phyloP scores from a whole-genome alignment of 2,797 vertebrate species.

The Psittacula derbiana region DNA sequence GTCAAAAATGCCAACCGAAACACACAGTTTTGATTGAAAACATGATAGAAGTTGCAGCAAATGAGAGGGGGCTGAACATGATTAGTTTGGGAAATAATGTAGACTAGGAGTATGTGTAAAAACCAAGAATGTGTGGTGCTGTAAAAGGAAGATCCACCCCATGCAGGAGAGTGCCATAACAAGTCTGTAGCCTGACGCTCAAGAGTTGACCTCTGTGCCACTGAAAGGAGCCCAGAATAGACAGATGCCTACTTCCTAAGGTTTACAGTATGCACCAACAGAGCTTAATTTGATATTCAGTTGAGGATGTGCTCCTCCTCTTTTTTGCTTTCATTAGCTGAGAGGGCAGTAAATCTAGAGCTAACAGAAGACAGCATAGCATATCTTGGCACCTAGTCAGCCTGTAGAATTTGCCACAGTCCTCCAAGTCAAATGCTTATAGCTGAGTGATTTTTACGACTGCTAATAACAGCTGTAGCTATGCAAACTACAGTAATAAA shows the following conservation, averaged over 20 bases:
- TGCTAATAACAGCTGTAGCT: conserved; percentile 71
- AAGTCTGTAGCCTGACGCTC: background rate
- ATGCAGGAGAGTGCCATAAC: background rate
- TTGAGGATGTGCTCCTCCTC: background rate
- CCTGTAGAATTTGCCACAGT: conserved; percentile 34
- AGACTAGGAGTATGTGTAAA: background rate
- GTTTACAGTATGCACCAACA: background rate
- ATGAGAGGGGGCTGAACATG: background rate
- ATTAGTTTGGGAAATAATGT: background rate
- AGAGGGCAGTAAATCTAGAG: conserved; percentile 5
- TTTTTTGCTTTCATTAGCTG: background rate
- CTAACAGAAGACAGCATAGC: background rate
- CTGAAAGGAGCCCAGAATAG: background rate
- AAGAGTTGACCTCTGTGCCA: background rate
- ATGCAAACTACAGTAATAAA: conserved; percentile 66
- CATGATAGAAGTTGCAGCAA: background rate
- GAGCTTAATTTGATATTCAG: background rate
- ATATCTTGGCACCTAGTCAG: background rate
- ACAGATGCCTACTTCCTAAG: background rate
- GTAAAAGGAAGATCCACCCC: background rate
- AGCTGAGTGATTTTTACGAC: conserved; percentile 72
- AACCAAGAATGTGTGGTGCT: background rate
- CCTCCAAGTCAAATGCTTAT: conserved; percentile 54
- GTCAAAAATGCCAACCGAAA: background rate
- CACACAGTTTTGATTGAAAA: background rate